Evolutionary conservation across 2,888 invertebrate species (phyloP), one percentile per base, ranked within the genome.

Genomic region (Meloe dianella): DNA sequence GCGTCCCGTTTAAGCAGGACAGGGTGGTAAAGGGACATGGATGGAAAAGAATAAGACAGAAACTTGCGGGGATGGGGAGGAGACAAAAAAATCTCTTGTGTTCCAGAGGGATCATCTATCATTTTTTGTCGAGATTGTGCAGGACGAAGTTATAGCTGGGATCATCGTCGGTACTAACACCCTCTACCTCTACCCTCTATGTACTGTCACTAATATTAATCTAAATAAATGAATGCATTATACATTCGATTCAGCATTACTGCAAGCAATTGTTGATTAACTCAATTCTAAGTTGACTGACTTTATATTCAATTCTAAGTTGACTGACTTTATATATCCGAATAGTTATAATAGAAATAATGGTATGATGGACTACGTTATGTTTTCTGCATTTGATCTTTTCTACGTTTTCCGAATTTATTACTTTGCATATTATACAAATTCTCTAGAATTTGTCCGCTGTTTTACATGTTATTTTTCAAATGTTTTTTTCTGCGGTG

Each of bases 91-190:
- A 77, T 75, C 77, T 78, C 75, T 76, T 72, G 75, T 78, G 80
- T 78, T 79, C 77, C 80, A 77, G 78, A 79, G 79, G 78, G 80
- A 79, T 80, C 81, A 81, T 82, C 79, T 76, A 81, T 82, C 81
- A 81, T 77, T 80, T 81, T 80, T 80, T 80, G 78, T 79, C 75
- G 75, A 75, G 78, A 75, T 78, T 79, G 20, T 75, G 74, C 74
- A 72, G 74, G 76, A 72, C 72, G 67, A 65, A 63, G 61, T 65
- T 63, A 8, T 20, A 20, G 47, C 20, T 2, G 2, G 71, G 65
- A 70, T 71, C 68, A 67, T 71, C 68, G 62, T 63, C 63, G 54
- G 61, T 17, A 41, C 47, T 47, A 20, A 47, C 47, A 47, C 9
- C 27, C 27, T 10, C 20, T 20, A 9, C 2, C 10, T 35, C 14